Evolutionary conservation across 2,888 invertebrate genomes (phyloP).

Genomic region (Mesochorus sp.): DNA sequence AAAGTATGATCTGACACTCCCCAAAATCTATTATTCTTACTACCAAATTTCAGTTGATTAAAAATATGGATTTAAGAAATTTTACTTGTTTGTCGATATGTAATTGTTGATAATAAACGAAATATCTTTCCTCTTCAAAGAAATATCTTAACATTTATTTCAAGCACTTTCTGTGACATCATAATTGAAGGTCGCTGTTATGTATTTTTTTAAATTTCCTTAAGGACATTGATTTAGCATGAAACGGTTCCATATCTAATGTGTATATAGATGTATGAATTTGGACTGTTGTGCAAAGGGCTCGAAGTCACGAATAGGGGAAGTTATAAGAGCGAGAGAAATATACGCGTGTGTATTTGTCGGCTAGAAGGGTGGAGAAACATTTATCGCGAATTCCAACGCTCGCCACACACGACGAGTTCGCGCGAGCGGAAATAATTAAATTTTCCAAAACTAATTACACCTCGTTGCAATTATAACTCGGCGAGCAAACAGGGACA

Average conservation of each 20-base stretch:
- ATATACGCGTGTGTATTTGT: constrained; percentile 9
- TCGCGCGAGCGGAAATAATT: constrained; percentile 76
- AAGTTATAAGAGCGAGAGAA: neutral
- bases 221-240: constrained; percentile 10
- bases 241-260: neutral
- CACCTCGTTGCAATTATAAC: constrained; percentile 78
- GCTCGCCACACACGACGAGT: constrained; percentile 65
- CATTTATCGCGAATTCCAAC: constrained; percentile 72
- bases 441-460: constrained; percentile 81
- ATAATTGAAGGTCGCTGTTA: no score
- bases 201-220: no score
- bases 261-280: neutral
- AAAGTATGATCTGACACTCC: no score
- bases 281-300: constrained; percentile 8
- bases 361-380: constrained; percentile 49
- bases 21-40: no score
- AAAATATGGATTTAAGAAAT: no score
- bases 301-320: constrained; percentile 21
- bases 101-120: no score
- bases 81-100: no score
- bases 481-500: constrained; percentile 67
- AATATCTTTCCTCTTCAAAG: no score
- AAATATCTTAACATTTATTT: no score
- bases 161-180: no score
- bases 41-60: no score